These are phyloP conservation scores for Triplophysa dalaica DNA, from an alignment of 2,113 vertebrate genomes.

Conservation along the genomic window DNA sequence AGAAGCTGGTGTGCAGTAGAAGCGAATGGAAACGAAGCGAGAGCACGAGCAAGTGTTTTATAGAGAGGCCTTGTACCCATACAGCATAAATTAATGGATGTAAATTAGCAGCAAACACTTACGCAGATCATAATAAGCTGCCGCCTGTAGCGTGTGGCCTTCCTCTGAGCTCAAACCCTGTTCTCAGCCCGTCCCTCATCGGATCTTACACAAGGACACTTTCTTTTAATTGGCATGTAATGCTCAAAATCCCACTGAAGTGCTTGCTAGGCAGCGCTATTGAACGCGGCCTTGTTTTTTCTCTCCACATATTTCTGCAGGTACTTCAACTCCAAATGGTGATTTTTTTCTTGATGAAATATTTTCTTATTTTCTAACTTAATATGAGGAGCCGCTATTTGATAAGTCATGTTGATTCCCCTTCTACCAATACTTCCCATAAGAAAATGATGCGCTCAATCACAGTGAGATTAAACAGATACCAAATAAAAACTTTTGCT, in stretches of 20 bases:
- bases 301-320: no score
- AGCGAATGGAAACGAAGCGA: not conserved
- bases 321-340: no score
- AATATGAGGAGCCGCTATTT: no score
- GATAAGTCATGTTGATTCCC: no score
- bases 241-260: not conserved
- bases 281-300: no score
- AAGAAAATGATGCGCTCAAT: no score
- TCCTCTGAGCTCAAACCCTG: not conserved
- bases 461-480: no score
- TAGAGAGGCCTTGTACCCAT: not conserved
- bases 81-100: slow-evolving; percentile 14
- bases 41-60: not conserved
- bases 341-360: no score
- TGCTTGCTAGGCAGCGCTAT: no score
- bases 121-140: slow-evolving; percentile 5
- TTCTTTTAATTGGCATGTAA: slow-evolving; percentile 1
- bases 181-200: not conserved
- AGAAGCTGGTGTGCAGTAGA: not conserved
- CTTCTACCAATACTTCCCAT: no score
- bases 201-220: slow-evolving; percentile 3
- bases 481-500: no score
- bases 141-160: not conserved
- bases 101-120: slow-evolving; percentile 16
- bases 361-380: no score